A percentile compares a stretch with the other conserved stretches of the same genome.
Conservation (phyloP, 2,113 vertebrate genomes). For the Eurypyga helias region DNA sequence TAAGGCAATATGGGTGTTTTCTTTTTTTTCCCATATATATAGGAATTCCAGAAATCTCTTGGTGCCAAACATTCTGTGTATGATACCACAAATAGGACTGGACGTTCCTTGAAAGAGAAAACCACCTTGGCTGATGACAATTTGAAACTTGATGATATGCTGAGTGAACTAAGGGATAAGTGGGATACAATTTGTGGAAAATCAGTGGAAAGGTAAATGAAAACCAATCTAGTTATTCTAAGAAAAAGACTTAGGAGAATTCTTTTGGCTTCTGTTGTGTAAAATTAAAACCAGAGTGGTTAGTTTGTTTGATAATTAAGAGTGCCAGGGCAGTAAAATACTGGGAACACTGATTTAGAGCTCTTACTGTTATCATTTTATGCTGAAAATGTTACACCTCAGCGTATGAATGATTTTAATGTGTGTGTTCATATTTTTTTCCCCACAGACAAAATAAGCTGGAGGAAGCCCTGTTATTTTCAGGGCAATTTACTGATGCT, state of each 20-base stretch:
- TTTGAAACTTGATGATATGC: constrained; percentile 94
- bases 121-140: constrained; percentile 90
- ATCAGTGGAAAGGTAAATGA: constrained; percentile 92
- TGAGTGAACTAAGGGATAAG: constrained; percentile 95
- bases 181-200: constrained; percentile 99
- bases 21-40: not conserved
- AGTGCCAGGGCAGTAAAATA: not conserved
- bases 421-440: not conserved
- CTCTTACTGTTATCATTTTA: not conserved
- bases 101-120: constrained; percentile 95
- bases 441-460: constrained; percentile 92
- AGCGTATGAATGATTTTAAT: not conserved
- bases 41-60: constrained; percentile 97
- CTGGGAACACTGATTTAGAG: not conserved
- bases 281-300: not conserved
- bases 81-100: constrained; percentile 91
- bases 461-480: constrained; percentile 96
- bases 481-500: constrained; percentile 96
- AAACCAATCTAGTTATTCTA: not conserved
- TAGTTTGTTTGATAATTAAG: not conserved
- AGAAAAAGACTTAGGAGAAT: not conserved
- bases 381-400: not conserved
- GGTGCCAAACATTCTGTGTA: constrained; percentile 97
- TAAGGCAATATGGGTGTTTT: not conserved
- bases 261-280: not conserved